These are phyloP conservation scores for Hydrotaea cyrtoneurina DNA, from an alignment of 2,888 invertebrate species.

Conservation along the genomic window DNA sequence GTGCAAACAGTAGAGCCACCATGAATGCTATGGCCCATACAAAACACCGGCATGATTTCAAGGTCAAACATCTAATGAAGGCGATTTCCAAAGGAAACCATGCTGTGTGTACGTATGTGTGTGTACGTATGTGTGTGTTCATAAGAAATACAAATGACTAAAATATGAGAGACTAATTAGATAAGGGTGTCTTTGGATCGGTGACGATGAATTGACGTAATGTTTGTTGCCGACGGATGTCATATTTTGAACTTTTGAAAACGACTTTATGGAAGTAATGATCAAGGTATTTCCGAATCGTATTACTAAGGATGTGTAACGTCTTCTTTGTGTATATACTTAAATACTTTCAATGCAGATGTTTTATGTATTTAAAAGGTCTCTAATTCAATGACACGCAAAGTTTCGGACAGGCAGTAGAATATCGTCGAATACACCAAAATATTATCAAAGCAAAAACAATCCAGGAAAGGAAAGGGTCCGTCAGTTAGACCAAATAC, in stretches of 20 bases:
- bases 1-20: background rate
- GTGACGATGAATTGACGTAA: background rate
- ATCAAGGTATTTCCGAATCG: no score
- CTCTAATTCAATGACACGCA: no score
- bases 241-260: slow-evolving; percentile 6
- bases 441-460: no score
- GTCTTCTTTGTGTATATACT: no score
- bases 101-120: background rate
- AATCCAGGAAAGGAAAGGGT: no score
- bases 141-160: background rate
- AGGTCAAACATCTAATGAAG: background rate
- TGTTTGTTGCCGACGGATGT: background rate
- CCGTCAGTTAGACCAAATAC: no score
- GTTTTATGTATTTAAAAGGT: no score
- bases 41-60: background rate
- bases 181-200: background rate
- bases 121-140: background rate
- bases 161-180: background rate
- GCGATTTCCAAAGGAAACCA: background rate
- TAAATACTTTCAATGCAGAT: no score
- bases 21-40: background rate
- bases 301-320: no score
- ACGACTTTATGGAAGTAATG: background rate
- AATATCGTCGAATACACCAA: no score
- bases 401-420: no score